Percentiles rank a stretch among this genome's conserved stretches.
Conservation (phyloP, 2,113 vertebrate species). For the Damaliscus lunatus region DNA sequence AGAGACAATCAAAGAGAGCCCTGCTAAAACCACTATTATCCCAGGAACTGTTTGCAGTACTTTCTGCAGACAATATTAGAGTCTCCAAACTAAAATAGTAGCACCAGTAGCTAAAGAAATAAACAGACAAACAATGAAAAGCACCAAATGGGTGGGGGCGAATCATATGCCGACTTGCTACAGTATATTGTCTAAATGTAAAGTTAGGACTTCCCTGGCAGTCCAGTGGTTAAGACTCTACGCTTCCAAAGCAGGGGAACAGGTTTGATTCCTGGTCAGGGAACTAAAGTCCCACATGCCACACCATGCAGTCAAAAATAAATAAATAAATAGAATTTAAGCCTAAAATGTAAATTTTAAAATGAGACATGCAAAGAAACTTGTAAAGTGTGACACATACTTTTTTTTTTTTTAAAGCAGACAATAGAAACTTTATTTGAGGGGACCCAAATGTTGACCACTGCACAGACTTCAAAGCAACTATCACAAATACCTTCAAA, state of each 20-base stretch:
- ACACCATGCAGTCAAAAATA: not conserved
- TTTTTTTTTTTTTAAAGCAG: not conserved
- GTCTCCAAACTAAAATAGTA: not conserved
- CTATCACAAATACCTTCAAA: not conserved
- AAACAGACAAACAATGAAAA: not conserved
- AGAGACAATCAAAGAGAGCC: not conserved
- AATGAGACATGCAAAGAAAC: not conserved
- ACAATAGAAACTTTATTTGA: not conserved
- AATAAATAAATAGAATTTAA: not conserved
- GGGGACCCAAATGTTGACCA: not conserved
- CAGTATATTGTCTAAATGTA: not conserved
- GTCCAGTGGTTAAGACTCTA: not conserved
- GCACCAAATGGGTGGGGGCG: not conserved
- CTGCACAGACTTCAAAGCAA: not conserved
- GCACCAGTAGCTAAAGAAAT: not conserved
- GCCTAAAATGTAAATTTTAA: not conserved
- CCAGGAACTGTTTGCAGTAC: not conserved
- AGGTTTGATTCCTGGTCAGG: not conserved
- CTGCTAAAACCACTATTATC: not conserved
- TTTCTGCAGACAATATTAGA: not conserved
- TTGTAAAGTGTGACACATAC: not conserved
- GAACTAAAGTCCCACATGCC: not conserved
- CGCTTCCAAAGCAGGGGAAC: not conserved
- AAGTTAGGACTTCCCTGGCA: not conserved
- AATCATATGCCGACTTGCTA: not conserved